Conservation (phyloP, 2,797 vertebrate genomes). For the Micrastur ruficollis region DNA sequence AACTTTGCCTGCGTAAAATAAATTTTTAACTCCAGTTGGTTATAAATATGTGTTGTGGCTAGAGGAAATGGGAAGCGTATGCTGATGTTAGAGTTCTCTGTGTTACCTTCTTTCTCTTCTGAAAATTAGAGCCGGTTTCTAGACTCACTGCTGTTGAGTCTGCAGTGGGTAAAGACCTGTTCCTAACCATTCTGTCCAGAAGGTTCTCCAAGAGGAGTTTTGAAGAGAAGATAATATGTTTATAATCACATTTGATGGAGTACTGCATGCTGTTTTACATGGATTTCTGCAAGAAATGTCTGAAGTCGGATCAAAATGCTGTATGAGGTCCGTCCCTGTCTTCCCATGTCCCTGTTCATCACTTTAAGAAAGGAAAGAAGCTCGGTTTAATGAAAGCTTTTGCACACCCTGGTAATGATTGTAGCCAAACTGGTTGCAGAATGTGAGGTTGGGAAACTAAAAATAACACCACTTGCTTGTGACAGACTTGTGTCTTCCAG, state of each 20-base stretch:
- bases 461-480: not conserved
- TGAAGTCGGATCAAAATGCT: not conserved
- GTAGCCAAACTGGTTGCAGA: not conserved
- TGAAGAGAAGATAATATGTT: not conserved
- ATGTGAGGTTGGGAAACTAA: not conserved
- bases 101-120: not conserved
- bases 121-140: not conserved
- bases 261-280: not conserved
- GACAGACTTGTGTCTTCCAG: not conserved
- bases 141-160: not conserved
- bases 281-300: not conserved
- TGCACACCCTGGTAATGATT: not conserved
- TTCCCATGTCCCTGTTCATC: not conserved
- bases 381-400: not conserved
- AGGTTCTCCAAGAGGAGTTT: not conserved
- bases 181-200: not conserved
- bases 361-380: not conserved
- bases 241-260: not conserved
- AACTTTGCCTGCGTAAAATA: not conserved
- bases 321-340: not conserved
- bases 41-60: not conserved
- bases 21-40: not conserved
- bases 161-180: not conserved
- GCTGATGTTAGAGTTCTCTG: not conserved
- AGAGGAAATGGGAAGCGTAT: not conserved